Percentiles rank a stretch among this genome's conserved stretches.
Evolutionary conservation across 2,113 vertebrate genomes (phyloP).

Genomic region (Reinhardtius hippoglossoides): DNA sequence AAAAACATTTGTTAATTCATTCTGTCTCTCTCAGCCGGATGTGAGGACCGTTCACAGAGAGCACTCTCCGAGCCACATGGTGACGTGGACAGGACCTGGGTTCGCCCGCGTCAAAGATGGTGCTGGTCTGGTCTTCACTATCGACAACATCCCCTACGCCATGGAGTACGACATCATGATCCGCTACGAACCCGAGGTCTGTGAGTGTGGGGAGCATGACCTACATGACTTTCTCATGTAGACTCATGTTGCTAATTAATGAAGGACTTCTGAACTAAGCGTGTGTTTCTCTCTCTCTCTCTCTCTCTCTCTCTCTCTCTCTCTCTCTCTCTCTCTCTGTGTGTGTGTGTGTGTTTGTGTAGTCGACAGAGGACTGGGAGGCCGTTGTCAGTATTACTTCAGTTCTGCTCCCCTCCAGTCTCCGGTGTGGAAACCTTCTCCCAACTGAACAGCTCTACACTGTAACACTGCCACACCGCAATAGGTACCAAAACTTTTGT

Average conservation of each 20-base stretch:
- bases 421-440: constrained; percentile 87
- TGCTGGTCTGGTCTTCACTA: constrained; percentile 86
- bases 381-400: constrained; percentile 86
- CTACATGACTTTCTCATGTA: background rate
- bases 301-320: constrained; percentile 66
- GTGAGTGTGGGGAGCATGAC: background rate
- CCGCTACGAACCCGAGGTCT: constrained; percentile 88
- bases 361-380: constrained; percentile 88
- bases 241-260: background rate
- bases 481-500: constrained; percentile 75
- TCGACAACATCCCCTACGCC: constrained; percentile 84
- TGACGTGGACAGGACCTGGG: constrained; percentile 85
- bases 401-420: constrained; percentile 82
- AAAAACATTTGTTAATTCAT: background rate
- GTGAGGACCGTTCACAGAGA: constrained; percentile 80
- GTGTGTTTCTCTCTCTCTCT: background rate
- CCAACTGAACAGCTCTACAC: constrained; percentile 89
- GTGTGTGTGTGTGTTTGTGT: background rate
- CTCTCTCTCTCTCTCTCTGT: constrained; percentile 61
- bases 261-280: background rate
- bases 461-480: constrained; percentile 80
- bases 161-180: constrained; percentile 92
- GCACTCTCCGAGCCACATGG: constrained; percentile 69
- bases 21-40: constrained; percentile 75
- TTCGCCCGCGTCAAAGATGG: constrained; percentile 87